Base-by-base conservation (phyloP, 2,888 invertebrate genomes). In the Spialia ferax region DNA sequence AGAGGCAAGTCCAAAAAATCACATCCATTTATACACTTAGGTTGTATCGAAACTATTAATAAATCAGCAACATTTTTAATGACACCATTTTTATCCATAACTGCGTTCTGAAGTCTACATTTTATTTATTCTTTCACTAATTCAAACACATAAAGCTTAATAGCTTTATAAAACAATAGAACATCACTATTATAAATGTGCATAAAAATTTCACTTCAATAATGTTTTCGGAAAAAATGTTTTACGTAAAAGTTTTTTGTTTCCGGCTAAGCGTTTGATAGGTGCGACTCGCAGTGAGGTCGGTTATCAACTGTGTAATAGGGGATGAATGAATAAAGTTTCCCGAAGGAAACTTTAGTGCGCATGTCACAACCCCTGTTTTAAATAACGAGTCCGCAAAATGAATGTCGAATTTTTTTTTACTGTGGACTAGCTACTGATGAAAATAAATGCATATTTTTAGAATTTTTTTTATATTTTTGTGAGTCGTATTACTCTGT, bases 11-110 rank as follows among this genome's bases (percentile, higher is more conserved):
- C 88, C 86, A 88, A 79, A 86, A 83, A 77, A 87, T 86, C 86
- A 91, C 91, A 85, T 92, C 92, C 93, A 93, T 93, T 92, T 91
- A 92, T 89, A 77, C 81, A 87, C 80, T 73, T 77, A 79, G 79
- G 69, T 69, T 54, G 73, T 78, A 73, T 61, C 75, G 77, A 77
- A 81, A 74, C 76, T 68, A 79, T 87, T 81, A 91, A 79, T 80
- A 82, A 79, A 85, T 80, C 77, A 72, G 75, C 70, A 77, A 77
- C 74, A 69, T 75, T 77, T 76, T 74, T 75, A 69, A 73, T 64
- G 71, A 70, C 73, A 68, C 75, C 89, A 91, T 91, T 79, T 73
- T 87, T 81, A 89, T 89, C 91, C 92, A 91, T 91, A 79, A 88
- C 89, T 89, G 79, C 78, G 75, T 76, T 75, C 69, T 56, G 50